phyloP scores from a whole-genome alignment of 1,140 invertebrate species.

The Aphidius ervi region DNA sequence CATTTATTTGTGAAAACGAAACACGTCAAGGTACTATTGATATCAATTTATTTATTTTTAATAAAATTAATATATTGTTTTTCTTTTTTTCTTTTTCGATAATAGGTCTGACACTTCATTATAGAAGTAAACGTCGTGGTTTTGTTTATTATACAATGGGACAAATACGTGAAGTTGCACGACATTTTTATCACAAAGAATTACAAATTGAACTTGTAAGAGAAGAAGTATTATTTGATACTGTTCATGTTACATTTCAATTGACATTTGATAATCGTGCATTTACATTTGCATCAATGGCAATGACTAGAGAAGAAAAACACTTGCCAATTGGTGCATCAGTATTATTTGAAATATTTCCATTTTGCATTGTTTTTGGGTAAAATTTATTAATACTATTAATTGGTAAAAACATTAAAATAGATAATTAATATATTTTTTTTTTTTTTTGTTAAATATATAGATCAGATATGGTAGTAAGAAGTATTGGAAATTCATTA shows the following conservation, averaged over 20 bases:
- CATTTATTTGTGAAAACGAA: constrained; percentile 95
- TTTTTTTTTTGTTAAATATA: constrained; percentile 16
- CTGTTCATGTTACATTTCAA: constrained; percentile 90
- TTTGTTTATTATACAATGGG: constrained; percentile 97
- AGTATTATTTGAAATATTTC: constrained; percentile 94
- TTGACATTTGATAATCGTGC: constrained; percentile 91
- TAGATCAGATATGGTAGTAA: constrained; percentile 85
- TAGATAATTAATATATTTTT: neutral
- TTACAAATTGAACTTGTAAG: constrained; percentile 85
- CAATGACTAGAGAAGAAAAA: constrained; percentile 80
- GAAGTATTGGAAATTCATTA: constrained; percentile 86
- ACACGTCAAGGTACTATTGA: constrained; percentile 60
- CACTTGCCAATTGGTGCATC: constrained; percentile 82
- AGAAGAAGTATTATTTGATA: constrained; percentile 82
- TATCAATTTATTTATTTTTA: neutral
- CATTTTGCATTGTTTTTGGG: constrained; percentile 95
- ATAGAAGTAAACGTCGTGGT: constrained; percentile 85
- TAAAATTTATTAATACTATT: constrained; percentile 46
- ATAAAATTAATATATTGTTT: constrained; percentile 4
- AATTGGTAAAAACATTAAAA: neutral
- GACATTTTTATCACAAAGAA: constrained; percentile 89
- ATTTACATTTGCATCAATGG: constrained; percentile 72
- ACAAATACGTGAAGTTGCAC: constrained; percentile 87
- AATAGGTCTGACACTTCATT: constrained; percentile 83
- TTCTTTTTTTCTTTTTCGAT: constrained; percentile 1